Conservation (phyloP, 2,888 invertebrate species). For the Eupsilia transversa region DNA sequence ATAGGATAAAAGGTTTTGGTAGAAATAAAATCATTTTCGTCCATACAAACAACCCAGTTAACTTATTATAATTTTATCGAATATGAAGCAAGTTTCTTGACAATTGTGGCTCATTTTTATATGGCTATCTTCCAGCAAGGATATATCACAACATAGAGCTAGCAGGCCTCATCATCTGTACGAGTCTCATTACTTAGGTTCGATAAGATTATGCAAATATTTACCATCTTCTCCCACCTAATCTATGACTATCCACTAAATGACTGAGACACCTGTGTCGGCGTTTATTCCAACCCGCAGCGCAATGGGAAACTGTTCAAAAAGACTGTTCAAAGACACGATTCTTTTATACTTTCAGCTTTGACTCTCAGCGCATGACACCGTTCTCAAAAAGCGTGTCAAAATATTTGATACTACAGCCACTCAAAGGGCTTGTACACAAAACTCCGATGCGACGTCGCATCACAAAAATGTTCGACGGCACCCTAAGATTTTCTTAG, state of each 20-base stretch:
- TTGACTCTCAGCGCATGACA: constrained; percentile 49
- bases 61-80: neutral
- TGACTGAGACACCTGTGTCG: constrained; percentile 29
- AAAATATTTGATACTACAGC: constrained; percentile 42
- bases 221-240: constrained; percentile 4
- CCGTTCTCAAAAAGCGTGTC: constrained; percentile 34
- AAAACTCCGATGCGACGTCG: no score
- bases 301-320: constrained; percentile 38
- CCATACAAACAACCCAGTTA: neutral
- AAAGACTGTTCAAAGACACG: constrained; percentile 56
- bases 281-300: constrained; percentile 48
- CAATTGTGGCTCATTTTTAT: neutral
- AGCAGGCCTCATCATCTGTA: neutral
- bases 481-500: no score
- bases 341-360: constrained; percentile 50
- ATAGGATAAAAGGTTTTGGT: neutral
- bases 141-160: neutral
- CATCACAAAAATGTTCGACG: no score
- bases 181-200: neutral
- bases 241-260: constrained; percentile 30
- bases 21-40: neutral
- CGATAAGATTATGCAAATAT: constrained; percentile 23
- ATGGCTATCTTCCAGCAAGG: neutral
- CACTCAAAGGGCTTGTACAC: no score
- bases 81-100: neutral